Conservation (phyloP, 2,797 vertebrate species). For the Neoniphon sammara region DNA sequence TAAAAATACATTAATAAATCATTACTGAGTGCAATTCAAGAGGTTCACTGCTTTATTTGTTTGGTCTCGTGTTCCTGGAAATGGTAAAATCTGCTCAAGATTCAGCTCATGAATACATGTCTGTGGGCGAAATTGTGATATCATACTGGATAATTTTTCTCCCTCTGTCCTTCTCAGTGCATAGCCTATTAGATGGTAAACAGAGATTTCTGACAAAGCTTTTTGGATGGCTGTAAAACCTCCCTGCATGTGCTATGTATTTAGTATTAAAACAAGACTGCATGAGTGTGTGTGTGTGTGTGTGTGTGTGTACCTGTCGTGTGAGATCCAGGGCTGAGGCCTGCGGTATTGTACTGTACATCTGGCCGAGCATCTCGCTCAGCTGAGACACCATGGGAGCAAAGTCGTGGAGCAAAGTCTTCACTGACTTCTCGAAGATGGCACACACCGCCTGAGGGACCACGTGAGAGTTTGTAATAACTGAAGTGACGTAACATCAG, state of each 20-base stretch:
- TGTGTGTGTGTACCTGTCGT: slow-evolving; percentile 86
- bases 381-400: slow-evolving; percentile 98
- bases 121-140: not conserved
- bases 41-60: not conserved
- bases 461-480: slow-evolving; percentile 13
- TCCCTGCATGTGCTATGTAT: not conserved
- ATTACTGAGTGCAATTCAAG: not conserved
- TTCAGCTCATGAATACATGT: not conserved
- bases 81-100: not conserved
- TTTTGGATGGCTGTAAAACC: slow-evolving; percentile 12
- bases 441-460: slow-evolving; percentile 92
- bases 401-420: slow-evolving; percentile 97
- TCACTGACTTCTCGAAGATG: slow-evolving; percentile 99
- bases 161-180: not conserved
- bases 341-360: slow-evolving; percentile 99
- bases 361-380: slow-evolving; percentile 98
- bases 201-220: not conserved
- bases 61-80: too few relatives aligned
- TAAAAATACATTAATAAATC: not conserved
- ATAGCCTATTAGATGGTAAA: slow-evolving; percentile 3
- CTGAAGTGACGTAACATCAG: not conserved
- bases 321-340: slow-evolving; percentile 97
- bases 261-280: not conserved
- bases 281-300: not conserved
- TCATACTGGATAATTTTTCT: not conserved